phyloP scores from a whole-genome alignment of 53 echinoderm and acorn worm species.

The Luidia sarsii region DNA sequence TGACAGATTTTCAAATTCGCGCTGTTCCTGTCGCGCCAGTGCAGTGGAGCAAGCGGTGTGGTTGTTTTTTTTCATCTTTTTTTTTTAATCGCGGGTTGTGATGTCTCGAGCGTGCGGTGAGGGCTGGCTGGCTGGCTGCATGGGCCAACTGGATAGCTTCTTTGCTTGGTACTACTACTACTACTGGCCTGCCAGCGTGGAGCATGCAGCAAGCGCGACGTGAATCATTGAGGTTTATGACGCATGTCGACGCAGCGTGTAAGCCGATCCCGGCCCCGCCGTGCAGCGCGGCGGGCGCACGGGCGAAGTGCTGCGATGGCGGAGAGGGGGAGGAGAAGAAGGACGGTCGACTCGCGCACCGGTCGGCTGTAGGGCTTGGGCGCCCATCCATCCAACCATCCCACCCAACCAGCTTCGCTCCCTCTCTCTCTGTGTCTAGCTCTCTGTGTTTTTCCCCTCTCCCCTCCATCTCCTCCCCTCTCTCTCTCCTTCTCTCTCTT shows the following conservation, averaged over 20 bases:
- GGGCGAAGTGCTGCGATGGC: neutral
- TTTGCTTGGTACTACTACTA: no score
- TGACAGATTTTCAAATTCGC: neutral
- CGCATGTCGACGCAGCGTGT: slow-evolving; percentile 23
- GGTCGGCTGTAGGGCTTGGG: no score
- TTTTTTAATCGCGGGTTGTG: no score
- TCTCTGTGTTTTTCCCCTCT: neutral
- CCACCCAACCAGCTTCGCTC: neutral
- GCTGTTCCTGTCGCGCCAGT: slow-evolving; percentile 4
- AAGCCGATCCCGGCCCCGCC: slow-evolving; percentile 25
- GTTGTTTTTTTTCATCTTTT: no score
- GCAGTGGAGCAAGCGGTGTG: no score
- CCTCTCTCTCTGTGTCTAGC: no score
- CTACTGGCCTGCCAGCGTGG: no score
- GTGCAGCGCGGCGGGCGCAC: slow-evolving; percentile 12
- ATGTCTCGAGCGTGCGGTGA: no score
- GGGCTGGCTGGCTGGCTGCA: no score
- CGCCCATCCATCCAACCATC: no score
- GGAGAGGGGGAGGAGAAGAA: neutral
- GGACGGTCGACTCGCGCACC: no score
- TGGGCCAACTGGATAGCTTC: no score
- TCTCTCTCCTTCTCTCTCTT: neutral
- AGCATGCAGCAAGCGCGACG: neutral
- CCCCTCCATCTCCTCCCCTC: neutral
- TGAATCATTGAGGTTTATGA: slow-evolving; percentile 56